Evolutionary conservation across 2,888 invertebrate genomes (phyloP).

Genomic region (Harpalus rufipes): DNA sequence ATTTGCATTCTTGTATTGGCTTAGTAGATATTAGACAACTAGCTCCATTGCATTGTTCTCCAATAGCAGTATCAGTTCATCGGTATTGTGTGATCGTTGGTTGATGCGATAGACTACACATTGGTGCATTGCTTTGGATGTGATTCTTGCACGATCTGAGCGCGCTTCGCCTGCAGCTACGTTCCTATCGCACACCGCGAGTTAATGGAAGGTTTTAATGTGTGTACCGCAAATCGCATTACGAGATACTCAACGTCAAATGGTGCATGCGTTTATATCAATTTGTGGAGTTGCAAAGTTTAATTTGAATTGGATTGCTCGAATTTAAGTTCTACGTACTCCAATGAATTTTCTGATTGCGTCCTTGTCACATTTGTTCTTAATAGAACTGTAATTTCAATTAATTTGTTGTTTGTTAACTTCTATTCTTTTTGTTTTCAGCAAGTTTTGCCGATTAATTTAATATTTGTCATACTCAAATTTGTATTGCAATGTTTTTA

Average conservation of each 20-base stretch:
- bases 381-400: conserved; percentile 27
- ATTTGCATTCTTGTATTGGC: too few species aligned
- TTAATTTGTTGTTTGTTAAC: conserved; percentile 13
- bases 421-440: too few species aligned
- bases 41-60: too few species aligned
- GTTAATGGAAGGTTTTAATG: conserved; percentile 51
- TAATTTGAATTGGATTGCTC: conserved; percentile 31
- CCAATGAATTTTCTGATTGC: conserved; percentile 30
- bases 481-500: too few species aligned
- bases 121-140: not conserved
- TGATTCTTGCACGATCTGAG: conserved; percentile 16
- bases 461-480: too few species aligned
- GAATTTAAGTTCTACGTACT: conserved; percentile 28
- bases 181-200: not conserved
- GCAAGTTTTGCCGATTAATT: too few species aligned
- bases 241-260: conserved; percentile 48
- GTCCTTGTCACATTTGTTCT: conserved; percentile 26
- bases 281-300: conserved; percentile 46
- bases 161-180: conserved; percentile 2
- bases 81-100: too few species aligned
- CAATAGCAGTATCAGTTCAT: too few species aligned
- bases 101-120: too few species aligned
- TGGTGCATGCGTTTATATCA: conserved; percentile 54
- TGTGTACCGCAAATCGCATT: conserved; percentile 49
- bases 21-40: too few species aligned